Conservation (phyloP, 2,888 invertebrate genomes). For the Sthenelais limicola region DNA sequence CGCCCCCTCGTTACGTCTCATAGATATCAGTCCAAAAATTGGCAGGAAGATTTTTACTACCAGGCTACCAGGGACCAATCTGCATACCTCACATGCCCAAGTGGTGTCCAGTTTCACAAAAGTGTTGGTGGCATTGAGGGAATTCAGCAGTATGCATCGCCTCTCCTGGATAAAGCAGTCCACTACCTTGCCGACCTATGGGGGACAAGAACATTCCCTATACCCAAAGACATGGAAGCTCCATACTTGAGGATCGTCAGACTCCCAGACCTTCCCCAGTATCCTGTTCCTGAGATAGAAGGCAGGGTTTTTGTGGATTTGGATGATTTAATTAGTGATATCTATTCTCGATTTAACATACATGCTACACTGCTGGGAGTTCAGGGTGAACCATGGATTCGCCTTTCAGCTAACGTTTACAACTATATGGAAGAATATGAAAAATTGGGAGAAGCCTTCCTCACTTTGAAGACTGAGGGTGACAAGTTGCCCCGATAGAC, state of each 20-base stretch:
- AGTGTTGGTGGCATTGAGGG: conserved; percentile 40
- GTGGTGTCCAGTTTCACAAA: conserved; percentile 10
- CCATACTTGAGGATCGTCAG: conserved; percentile 56
- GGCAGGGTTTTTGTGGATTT: conserved; percentile 30
- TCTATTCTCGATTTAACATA: conserved; percentile 47
- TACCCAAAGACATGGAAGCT: conserved; percentile 56
- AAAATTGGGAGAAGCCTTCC: conserved; percentile 56
- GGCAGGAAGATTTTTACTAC: conserved; percentile 20
- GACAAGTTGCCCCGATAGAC: too few species aligned
- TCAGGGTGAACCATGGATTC: conserved; percentile 55
- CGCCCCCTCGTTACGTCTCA: conserved; percentile 24
- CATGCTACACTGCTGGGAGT: conserved; percentile 44
- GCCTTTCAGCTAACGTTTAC: conserved; percentile 67
- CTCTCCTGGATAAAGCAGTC: conserved; percentile 51
- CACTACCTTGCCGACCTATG: conserved; percentile 50
- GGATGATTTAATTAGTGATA: conserved; percentile 39
- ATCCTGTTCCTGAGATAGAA: too few species aligned
- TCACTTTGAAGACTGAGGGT: conserved; percentile 37
- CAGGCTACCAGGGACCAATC: conserved; percentile 24
- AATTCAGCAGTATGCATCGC: conserved; percentile 46
- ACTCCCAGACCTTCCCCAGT: conserved; percentile 49
- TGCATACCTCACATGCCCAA: not conserved
- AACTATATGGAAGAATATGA: conserved; percentile 60
- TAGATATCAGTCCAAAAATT: not conserved
- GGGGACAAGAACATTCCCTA: conserved; percentile 49